Evolutionary conservation across 2,888 invertebrate species (phyloP), one percentile per base, ranked within the genome.

Genomic region (Macrophya annulata): DNA sequence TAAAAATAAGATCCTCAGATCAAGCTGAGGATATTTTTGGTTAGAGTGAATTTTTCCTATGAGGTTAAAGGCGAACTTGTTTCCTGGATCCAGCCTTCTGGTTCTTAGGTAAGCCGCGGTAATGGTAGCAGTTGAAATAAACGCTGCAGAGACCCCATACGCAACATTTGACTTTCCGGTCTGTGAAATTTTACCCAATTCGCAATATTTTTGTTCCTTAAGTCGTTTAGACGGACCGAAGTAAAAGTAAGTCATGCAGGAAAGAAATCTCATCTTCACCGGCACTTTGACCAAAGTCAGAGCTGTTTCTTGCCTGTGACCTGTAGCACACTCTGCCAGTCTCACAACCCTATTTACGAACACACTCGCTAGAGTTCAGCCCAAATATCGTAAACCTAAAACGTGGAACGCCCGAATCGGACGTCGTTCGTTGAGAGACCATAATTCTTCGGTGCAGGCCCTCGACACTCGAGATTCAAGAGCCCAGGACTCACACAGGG

Each of bases 331-430:
- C 72, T 84, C 68, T 84, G 85, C 81, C 77, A 86, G 85, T 86
- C 86, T 84, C 86, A 86, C 87, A 86, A 85, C 86, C 87, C 85
- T 85, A 82, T 86, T 86, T 84, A 82, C 55, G 85, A 65, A 83
- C 62, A 83, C 86, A 31, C 85, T 72, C 79, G 25, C 55, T 77
- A 17, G 21, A 25, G 40, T 81, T 43, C 17, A 81, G 40, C 21
- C 62, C 31, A 43, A 81, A 81, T 59, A 81, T 81, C 81, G 81
- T 81, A 62, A 81, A 81, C 59, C 81, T 62, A 51, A 81, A 81
- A 40, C 81, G 81, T 40, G 81, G 62, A 81, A 81, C 40, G 59
- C 81, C 81, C 43, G 62, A 81, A 81, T 81, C 62, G 59, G 81
- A 62, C 81, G 62, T 62, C 62, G 43, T 62, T 81, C 62, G 59